These are phyloP conservation scores for Tricholauxania praeusta DNA, from an alignment of 2,888 invertebrate genomes.

Conservation along the genomic window DNA sequence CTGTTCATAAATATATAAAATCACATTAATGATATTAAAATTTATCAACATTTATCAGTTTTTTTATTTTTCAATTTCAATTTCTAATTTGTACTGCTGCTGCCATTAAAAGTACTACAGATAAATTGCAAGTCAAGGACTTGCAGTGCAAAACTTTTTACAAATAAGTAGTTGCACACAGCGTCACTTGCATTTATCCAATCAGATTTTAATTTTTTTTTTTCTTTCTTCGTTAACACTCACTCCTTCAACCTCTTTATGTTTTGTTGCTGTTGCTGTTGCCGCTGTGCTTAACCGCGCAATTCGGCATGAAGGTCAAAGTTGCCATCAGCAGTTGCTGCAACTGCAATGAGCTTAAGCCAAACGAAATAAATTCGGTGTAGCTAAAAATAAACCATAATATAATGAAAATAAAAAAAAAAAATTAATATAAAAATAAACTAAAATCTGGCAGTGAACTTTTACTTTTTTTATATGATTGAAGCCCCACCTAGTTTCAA, in stretches of 20 bases:
- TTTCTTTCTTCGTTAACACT: neutral
- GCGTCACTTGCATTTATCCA: neutral
- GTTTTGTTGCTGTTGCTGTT: neutral
- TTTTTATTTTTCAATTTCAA: too few relatives aligned
- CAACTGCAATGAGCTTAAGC: slow-evolving; percentile 1
- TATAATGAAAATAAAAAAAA: too few relatives aligned
- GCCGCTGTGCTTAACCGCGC: slow-evolving; percentile 4
- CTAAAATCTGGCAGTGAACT: too few relatives aligned
- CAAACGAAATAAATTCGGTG: too few relatives aligned
- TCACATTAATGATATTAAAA: too few relatives aligned
- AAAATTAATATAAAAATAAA: too few relatives aligned
- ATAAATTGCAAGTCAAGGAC: slow-evolving; percentile 16
- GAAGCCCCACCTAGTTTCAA: too few relatives aligned
- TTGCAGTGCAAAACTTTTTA: neutral
- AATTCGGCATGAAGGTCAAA: slow-evolving; percentile 35
- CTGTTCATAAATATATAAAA: too few relatives aligned
- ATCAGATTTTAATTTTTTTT: neutral
- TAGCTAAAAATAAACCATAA: too few relatives aligned
- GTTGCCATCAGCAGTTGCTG: slow-evolving; percentile 22
- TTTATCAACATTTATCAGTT: too few relatives aligned
- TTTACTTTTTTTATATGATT: too few relatives aligned
- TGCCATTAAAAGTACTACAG: neutral
- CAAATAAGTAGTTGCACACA: neutral
- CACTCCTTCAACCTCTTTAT: neutral
- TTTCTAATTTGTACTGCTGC: too few relatives aligned